These are phyloP conservation scores for Eupithecia tripunctaria DNA, from an alignment of 2,888 invertebrate genomes.

Conservation along the genomic window DNA sequence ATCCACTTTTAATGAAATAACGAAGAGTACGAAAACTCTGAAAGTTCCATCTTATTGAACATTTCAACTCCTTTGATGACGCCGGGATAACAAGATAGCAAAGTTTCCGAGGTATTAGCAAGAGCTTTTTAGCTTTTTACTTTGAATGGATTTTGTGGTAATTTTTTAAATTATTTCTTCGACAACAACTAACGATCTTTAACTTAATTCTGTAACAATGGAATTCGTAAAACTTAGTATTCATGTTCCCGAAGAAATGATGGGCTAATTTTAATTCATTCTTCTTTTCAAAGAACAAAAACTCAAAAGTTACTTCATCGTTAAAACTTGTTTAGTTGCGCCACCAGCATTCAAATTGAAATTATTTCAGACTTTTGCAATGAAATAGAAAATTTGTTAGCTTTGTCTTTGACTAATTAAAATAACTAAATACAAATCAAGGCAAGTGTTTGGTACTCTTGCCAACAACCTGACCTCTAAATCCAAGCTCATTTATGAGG, in stretches of 20 bases:
- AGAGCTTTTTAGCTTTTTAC: constrained; percentile 32
- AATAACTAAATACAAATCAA: neutral
- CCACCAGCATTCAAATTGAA: constrained; percentile 5
- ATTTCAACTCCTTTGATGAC: constrained; percentile 47
- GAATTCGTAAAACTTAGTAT: neutral
- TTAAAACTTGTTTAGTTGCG: constrained; percentile 10
- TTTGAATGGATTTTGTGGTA: constrained; percentile 17
- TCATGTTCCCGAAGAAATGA: neutral
- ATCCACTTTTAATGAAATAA: constrained; percentile 38
- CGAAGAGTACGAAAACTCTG: constrained; percentile 36
- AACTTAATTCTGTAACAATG: neutral
- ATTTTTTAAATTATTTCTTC: neutral
- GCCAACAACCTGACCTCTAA: constrained; percentile 33
- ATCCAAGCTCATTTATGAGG: constrained; percentile 42
- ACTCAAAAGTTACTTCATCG: constrained; percentile 10
- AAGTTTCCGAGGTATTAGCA: constrained; percentile 54
- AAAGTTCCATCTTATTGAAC: constrained; percentile 48
- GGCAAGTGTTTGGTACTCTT: no score
- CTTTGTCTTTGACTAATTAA: neutral
- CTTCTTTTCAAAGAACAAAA: constrained; percentile 4
- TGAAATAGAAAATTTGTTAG: neutral
- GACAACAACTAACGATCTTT: neutral
- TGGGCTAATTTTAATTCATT: constrained; percentile 2
- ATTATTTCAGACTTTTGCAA: constrained; percentile 19
- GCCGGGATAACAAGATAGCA: constrained; percentile 50